A percentile compares a stretch with the other conserved stretches of the same genome.
phyloP scores from a whole-genome alignment of 2,797 vertebrate species.

The Myoxocephalus aenaeus region DNA sequence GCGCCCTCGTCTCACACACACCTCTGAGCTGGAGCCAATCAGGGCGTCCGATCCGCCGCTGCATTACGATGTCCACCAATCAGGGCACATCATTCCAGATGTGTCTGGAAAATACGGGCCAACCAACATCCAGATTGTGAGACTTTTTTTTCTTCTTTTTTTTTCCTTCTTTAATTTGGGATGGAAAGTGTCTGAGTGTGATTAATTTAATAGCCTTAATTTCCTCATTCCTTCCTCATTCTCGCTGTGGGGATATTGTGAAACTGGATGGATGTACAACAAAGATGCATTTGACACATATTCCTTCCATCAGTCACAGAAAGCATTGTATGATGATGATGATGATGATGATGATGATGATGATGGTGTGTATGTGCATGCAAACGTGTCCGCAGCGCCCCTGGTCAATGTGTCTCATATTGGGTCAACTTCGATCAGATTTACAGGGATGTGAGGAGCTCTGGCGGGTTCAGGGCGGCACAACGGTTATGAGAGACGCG shows the following conservation, averaged over 20 bases:
- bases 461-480: neutral
- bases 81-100: slow-evolving; percentile 33
- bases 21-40: slow-evolving; percentile 61
- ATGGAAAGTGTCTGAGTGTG: neutral
- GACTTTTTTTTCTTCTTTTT: neutral
- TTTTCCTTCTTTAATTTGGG: neutral
- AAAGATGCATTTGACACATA: slow-evolving; percentile 38
- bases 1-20: slow-evolving; percentile 39
- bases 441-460: slow-evolving; percentile 11
- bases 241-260: slow-evolving; percentile 11
- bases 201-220: slow-evolving; percentile 6
- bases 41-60: neutral
- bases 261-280: neutral
- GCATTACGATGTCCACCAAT: slow-evolving; percentile 52
- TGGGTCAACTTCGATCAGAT: slow-evolving; percentile 27
- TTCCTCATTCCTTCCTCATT: neutral
- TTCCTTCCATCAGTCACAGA: slow-evolving; percentile 20
- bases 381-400: neutral
- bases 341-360: too few relatives aligned
- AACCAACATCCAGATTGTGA: slow-evolving; percentile 7
- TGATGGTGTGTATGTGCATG: neutral
- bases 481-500: slow-evolving; percentile 19
- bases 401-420: neutral
- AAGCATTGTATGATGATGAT: neutral
- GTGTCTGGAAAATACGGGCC: slow-evolving; percentile 19